These are phyloP conservation scores for Lordiphosa fenestrarum DNA, from an alignment of 2,888 invertebrate genomes.

Conservation along the genomic window DNA sequence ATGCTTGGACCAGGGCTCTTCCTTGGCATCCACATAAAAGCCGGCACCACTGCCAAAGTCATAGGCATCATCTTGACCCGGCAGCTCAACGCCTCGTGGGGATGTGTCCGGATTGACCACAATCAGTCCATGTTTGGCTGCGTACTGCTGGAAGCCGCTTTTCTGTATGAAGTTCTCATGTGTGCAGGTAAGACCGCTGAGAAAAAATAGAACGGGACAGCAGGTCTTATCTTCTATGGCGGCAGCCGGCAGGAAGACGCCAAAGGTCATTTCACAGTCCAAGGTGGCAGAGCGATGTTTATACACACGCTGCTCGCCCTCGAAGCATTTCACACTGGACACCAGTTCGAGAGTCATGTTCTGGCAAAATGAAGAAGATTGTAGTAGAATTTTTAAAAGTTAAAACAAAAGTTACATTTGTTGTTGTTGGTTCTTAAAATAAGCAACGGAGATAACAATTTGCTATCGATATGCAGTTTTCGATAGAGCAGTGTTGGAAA, in stretches of 20 bases:
- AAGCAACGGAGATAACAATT: constrained; percentile 4
- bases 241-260: constrained; percentile 92
- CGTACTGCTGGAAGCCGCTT: constrained; percentile 95
- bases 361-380: constrained; percentile 12
- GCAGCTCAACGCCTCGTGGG: constrained; percentile 92
- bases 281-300: constrained; percentile 82
- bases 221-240: constrained; percentile 80
- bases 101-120: constrained; percentile 98
- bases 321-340: constrained; percentile 67
- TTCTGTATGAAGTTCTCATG: constrained; percentile 98
- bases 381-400: not conserved
- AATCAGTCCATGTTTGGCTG: constrained; percentile 91
- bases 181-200: constrained; percentile 95
- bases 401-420: constrained; percentile 4
- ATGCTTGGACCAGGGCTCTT: constrained; percentile 94
- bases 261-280: constrained; percentile 96
- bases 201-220: constrained; percentile 91
- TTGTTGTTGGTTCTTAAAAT: constrained; percentile 17
- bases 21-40: constrained; percentile 95
- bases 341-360: constrained; percentile 69
- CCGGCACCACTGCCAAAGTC: constrained; percentile 98
- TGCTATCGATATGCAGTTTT: no score
- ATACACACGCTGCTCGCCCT: constrained; percentile 77
- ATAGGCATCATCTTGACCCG: constrained; percentile 94
- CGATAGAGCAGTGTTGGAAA: constrained; percentile 10